Base-by-base conservation (phyloP, 2,797 vertebrate species). In the Labroides dimidiatus region DNA sequence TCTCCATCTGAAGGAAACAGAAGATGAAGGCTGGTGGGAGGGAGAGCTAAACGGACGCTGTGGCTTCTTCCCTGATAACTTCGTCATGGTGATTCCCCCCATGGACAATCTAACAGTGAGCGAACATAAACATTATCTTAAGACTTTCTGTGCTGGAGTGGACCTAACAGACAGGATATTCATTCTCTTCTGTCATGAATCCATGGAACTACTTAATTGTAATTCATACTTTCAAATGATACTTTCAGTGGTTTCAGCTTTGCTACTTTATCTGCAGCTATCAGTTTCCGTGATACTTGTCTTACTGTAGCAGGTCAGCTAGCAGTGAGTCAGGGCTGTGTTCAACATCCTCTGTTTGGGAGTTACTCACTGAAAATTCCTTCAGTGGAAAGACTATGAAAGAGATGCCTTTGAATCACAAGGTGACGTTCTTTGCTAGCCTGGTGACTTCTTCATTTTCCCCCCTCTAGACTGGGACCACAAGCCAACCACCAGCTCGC, bases 21-120 rank as follows among this genome's bases (percentile, higher is more conserved):
- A 94, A 75, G 95, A 95, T 49, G 92, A 95, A n/a, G 96, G 97
- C 84, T 98, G 97, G 96, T 97, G 96, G 96, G 95, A 95, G 86
- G 95, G 97, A 47, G 95, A 98, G 81, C 72, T 93, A 52, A 90
- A 92, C 19, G 95, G 95, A 43, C 87, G 68, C 57, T 84, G 89
- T 33, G 96, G 96, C 23, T 88, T 95, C 80, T 98, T 98, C 63
- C 96, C 95, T 0, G 94, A 94, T 89, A 97, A 96, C 92, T 96
- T 96, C 6, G 94, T 96, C 72, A 95, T 96, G 90, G 84, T 93
- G 69, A 93, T 96, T 51, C 92, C 94, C 10, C 55, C 72, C n/a
- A 43, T 64, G 53, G 79, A 88, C 54, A 21, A 14, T 65, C 76
- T 86, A 49, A 75, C 91, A 82, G 94, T 95, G 83, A 94, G 94